Evolutionary conservation across 2,888 invertebrate species (phyloP), one percentile per base, ranked within the genome.

Genomic region (Digitonthophagus gazella): DNA sequence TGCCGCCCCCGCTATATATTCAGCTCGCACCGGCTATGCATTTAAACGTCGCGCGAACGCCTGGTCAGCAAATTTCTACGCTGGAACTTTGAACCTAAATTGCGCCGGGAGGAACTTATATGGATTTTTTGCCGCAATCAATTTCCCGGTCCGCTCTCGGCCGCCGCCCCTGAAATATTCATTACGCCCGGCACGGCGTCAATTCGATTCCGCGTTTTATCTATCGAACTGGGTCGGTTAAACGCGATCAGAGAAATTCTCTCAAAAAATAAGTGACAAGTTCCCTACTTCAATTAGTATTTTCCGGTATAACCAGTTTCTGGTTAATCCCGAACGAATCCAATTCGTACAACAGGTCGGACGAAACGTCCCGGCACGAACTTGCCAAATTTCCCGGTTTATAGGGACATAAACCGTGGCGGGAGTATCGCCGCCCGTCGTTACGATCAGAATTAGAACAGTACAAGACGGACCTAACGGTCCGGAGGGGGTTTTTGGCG

Each of bases 101-200:
- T 61, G 61, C 61, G 20, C 61, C 61, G 61, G 18, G 61, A 18
- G 61, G 61, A 61, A 61, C 61, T 61, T 61, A 61, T 61, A 61
- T 20, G 20, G n/a, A n/a, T 61, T 61, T 61, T 61, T 61, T 61
- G 61, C 61, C 61, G 68, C 72, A 72, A 69, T 65, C 71, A 66
- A 68, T 54, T 15, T 56, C 65, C 11, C 61, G 44, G 15, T 22
- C 28, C 63, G 54, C 65, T 68, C 67, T 44, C 28, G 28, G 28
- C 28, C 28, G 28, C 28, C 28, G 28, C 28, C 28, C 28, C 28
- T 44, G 28, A 44, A 44, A 44, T 44, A 44, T 44, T 44, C 28
- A 44, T 44, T 44, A 44, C 28, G 28, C 28, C 28, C 28, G 28
- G 28, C 28, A 6, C 28, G 28, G 11, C 28, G 28, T 44, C 28